Conservation (phyloP, 2,797 vertebrate genomes). For the Babyrousa celebensis region DNA sequence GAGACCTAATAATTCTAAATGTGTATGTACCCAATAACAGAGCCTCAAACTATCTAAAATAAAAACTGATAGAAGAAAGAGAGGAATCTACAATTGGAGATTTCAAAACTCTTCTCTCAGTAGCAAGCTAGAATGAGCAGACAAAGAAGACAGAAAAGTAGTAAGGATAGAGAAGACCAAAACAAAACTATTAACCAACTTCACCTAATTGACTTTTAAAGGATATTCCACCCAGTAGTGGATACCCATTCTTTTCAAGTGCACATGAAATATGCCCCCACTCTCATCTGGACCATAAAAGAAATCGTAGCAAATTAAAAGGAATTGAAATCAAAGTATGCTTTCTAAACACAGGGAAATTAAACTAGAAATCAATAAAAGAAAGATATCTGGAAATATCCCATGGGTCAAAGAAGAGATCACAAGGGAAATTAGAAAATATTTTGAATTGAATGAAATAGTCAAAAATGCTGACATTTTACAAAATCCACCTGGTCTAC, state of each 20-base stretch:
- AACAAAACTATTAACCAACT: background rate
- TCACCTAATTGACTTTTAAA: background rate
- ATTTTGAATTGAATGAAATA: constrained; percentile 37
- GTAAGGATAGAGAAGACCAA: background rate
- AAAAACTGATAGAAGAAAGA: constrained; percentile 39
- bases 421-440: constrained; percentile 73
- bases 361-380: constrained; percentile 55
- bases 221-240: background rate
- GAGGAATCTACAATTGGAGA: background rate
- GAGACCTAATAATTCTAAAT: background rate
- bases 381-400: constrained; percentile 9
- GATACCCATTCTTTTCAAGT: constrained; percentile 1
- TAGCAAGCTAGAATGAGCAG: background rate
- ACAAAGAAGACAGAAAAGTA: background rate
- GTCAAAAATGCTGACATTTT: constrained; percentile 37
- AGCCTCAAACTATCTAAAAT: constrained; percentile 3
- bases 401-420: background rate
- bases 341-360: constrained; percentile 47
- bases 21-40: background rate
- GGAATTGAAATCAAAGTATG: constrained; percentile 42
- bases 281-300: background rate
- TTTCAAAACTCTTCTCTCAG: background rate
- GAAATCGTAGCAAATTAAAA: constrained; percentile 30
- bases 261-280: background rate
- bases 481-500: constrained; percentile 54